Evolutionary conservation across 2,113 vertebrate genomes (phyloP).

Genomic region (Gasterosteus nipponicus): DNA sequence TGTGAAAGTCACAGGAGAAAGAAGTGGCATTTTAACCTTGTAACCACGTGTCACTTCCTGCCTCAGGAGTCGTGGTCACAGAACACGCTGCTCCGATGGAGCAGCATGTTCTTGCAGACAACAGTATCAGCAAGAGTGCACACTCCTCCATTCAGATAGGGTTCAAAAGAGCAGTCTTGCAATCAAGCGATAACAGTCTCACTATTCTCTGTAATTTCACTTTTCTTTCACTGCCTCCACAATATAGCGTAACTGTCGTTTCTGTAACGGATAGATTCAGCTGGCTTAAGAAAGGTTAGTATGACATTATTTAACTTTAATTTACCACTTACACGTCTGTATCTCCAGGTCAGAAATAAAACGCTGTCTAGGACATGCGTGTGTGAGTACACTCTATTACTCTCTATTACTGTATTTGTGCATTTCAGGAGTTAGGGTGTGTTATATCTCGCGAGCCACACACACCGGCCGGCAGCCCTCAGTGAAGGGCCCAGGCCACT

Average conservation of each 20-base stretch:
- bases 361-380: constrained; percentile 3
- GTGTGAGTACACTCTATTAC: constrained; percentile 17
- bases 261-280: background rate
- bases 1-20: background rate
- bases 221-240: background rate
- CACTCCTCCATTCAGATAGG: constrained; percentile 57
- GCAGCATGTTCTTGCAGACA: constrained; percentile 26
- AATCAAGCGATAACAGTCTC: constrained; percentile 55
- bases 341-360: background rate
- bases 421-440: constrained; percentile 40
- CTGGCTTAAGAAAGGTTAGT: constrained; percentile 10
- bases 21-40: background rate
- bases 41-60: background rate
- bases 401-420: constrained; percentile 1
- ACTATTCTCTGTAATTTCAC: background rate
- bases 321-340: constrained; percentile 24
- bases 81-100: background rate
- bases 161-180: constrained; percentile 30
- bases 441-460: constrained; percentile 59
- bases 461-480: constrained; percentile 90
- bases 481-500: constrained; percentile 85
- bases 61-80: constrained; percentile 2
- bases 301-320: background rate
- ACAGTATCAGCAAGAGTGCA: constrained; percentile 58
- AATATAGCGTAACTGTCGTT: background rate